A percentile compares a stretch with the other conserved stretches of the same genome.
phyloP scores from a whole-genome alignment of 2,797 vertebrate species.

The Alfaro cultratus region DNA sequence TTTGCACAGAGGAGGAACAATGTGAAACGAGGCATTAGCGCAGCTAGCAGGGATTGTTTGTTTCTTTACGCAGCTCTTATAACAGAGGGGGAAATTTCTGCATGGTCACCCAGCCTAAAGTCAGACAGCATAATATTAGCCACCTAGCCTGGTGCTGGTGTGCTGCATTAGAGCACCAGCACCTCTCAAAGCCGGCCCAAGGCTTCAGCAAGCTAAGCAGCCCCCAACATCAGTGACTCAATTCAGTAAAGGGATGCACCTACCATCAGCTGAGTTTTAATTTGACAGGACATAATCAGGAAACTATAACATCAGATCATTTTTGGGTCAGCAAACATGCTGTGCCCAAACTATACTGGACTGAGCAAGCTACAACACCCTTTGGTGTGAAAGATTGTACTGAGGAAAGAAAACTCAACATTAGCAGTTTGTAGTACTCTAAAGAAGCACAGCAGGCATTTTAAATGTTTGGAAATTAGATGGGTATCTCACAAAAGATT shows the following conservation, averaged over 20 bases:
- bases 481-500: background rate
- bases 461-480: background rate
- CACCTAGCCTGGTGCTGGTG: slow-evolving; percentile 59
- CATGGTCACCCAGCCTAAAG: slow-evolving; percentile 61
- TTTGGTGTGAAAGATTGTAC: background rate
- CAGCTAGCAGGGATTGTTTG: slow-evolving; percentile 77
- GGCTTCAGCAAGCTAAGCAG: background rate
- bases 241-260: background rate
- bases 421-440: background rate
- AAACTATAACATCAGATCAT: background rate
- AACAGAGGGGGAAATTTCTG: slow-evolving; percentile 71
- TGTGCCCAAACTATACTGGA: background rate
- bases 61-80: slow-evolving; percentile 75
- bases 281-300: background rate
- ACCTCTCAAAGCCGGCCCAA: background rate
- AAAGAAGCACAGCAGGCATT: background rate
- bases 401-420: background rate
- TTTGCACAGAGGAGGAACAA: slow-evolving; percentile 94
- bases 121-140: slow-evolving; percentile 56
- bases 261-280: background rate
- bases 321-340: background rate
- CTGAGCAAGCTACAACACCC: background rate
- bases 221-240: background rate
- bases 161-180: slow-evolving; percentile 70
- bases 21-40: slow-evolving; percentile 92